These are phyloP conservation scores for Styela clava DNA, from an alignment of 23 tunicate species.

Conservation along the genomic window DNA sequence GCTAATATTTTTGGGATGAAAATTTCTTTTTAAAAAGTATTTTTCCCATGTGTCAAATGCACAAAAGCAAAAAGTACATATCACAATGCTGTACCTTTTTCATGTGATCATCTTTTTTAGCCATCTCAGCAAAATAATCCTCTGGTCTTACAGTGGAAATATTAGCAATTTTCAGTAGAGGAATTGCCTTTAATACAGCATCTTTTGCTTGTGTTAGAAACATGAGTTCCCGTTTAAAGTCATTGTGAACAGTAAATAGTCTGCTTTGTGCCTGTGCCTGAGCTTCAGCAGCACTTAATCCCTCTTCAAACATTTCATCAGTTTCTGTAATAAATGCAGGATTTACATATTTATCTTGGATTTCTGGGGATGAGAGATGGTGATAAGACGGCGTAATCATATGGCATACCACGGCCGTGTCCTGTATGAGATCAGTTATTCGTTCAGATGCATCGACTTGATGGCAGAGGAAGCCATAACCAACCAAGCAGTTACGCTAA, in stretches of 20 bases:
- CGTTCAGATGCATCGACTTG: neutral
- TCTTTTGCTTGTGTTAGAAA: constrained; percentile 88
- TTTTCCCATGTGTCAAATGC: too few species aligned
- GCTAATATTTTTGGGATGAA: too few species aligned
- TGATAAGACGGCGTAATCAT: too few species aligned
- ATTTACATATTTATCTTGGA: neutral
- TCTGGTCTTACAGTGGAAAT: constrained; percentile 52
- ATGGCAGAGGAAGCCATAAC: too few species aligned
- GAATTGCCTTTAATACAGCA: constrained; percentile 42
- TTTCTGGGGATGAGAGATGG: neutral
- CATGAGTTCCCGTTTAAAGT: constrained; percentile 79
- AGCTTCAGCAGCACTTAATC: constrained; percentile 2
- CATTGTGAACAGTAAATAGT: constrained; percentile 69
- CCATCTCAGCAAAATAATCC: constrained; percentile 99
- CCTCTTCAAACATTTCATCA: neutral
- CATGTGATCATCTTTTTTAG: constrained; percentile 99
- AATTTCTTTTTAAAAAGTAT: too few species aligned
- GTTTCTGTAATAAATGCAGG: neutral
- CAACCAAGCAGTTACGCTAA: neutral
- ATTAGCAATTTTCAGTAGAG: constrained; percentile 44
- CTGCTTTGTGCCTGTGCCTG: neutral
- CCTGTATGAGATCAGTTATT: neutral
- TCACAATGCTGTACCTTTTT: constrained; percentile 80
- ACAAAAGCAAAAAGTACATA: too few species aligned
- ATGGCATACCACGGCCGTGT: neutral